phyloP scores from a whole-genome alignment of 2,113 vertebrate genomes.

The Psittacara wagleri region DNA sequence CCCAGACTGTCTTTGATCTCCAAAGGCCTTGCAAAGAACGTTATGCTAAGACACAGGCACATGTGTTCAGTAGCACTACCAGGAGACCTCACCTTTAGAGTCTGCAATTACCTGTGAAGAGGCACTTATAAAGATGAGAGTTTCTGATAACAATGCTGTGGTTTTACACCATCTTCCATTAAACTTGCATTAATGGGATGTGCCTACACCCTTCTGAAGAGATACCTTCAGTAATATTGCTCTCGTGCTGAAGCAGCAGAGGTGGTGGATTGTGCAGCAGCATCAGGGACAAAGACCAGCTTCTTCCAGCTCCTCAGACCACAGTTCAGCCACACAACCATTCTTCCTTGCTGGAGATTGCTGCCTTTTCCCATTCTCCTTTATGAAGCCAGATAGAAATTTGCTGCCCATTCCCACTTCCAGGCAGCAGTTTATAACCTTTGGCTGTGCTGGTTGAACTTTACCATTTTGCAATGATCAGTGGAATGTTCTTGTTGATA shows the following conservation, averaged over 20 bases:
- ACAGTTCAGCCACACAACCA: rapidly evolving
- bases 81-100: not conserved
- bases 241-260: not conserved
- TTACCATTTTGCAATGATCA: not conserved
- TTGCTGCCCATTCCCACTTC: not conserved
- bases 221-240: not conserved
- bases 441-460: not conserved
- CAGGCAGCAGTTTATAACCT: not conserved
- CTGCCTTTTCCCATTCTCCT: not conserved
- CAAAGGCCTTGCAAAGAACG: not conserved
- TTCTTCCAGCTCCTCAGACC: not conserved
- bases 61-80: not conserved
- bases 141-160: not conserved
- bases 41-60: not conserved
- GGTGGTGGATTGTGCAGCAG: not conserved
- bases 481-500: not conserved
- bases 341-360: not conserved
- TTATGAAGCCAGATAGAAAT: not conserved
- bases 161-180: not conserved
- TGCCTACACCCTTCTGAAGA: not conserved
- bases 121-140: not conserved
- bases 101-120: slow-evolving; percentile 10
- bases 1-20: slow-evolving; percentile 38
- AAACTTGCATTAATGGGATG: not conserved
- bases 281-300: not conserved